Conservation (phyloP, 2,888 invertebrate species). For the Patella caerulea region DNA sequence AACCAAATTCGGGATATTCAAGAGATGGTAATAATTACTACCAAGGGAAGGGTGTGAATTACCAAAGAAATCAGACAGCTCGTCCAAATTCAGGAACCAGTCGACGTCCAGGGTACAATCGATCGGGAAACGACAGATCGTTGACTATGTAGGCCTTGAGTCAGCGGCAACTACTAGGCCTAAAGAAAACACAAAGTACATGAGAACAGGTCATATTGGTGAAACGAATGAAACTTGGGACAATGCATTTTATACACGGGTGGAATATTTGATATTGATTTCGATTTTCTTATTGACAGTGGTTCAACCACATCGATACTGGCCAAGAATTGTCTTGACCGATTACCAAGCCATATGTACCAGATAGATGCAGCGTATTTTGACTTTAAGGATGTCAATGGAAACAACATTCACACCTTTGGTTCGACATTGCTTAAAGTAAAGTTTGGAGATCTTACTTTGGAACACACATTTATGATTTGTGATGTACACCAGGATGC, state of each 20-base stretch:
- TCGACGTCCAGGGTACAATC: not conserved
- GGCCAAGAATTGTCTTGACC: constrained; percentile 8
- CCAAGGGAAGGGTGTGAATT: not conserved
- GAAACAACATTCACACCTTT: not conserved
- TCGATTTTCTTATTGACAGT: constrained; percentile 16
- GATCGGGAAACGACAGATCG: constrained; percentile 19
- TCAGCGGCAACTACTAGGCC: constrained; percentile 16
- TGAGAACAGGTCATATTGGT: constrained; percentile 13
- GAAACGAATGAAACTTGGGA: constrained; percentile 16
- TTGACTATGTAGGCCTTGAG: constrained; percentile 24
- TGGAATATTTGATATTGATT: not conserved
- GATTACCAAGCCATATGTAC: too few relatives aligned
- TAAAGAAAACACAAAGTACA: not conserved
- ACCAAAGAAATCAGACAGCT: too few relatives aligned
- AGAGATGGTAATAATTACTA: too few relatives aligned
- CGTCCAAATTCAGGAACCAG: not conserved
- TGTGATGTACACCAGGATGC: constrained; percentile 24
- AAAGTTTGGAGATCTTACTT: not conserved
- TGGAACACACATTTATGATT: constrained; percentile 4
- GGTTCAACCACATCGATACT: constrained; percentile 18
- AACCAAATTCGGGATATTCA: too few relatives aligned
- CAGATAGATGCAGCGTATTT: too few relatives aligned
- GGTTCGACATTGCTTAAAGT: not conserved
- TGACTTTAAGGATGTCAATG: not conserved
- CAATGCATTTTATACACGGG: constrained; percentile 21